Conservation (phyloP, 35 echinoderm and acorn worm genomes). For the Diadema setosum region DNA sequence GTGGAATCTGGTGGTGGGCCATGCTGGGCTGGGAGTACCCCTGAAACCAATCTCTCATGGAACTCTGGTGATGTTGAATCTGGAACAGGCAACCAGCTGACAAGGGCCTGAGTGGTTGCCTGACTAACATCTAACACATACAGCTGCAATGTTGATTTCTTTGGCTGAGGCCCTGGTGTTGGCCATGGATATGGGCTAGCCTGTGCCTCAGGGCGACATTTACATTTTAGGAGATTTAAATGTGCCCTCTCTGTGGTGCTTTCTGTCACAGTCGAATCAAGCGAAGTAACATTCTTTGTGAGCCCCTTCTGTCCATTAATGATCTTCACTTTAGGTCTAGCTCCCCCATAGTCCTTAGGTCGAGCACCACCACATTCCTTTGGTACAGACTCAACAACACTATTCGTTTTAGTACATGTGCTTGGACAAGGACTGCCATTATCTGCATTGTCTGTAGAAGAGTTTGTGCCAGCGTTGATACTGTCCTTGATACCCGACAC, state of each 20-base stretch:
- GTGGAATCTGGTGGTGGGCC: background rate
- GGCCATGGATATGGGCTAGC: background rate
- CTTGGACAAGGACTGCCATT: too few species aligned
- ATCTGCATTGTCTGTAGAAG: background rate
- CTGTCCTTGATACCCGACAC: background rate
- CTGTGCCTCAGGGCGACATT: background rate
- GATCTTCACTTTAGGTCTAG: conserved; percentile 5
- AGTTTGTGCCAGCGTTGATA: background rate
- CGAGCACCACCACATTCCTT: background rate
- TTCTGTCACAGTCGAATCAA: background rate
- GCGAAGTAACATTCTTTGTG: background rate
- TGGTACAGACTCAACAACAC: background rate
- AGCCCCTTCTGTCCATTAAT: conserved; percentile 3
- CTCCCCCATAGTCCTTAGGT: background rate
- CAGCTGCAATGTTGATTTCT: background rate
- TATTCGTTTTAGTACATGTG: background rate
- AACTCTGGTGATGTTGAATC: background rate
- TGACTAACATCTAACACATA: conserved; percentile 38
- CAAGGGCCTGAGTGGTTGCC: background rate
- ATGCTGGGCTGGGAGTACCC: background rate
- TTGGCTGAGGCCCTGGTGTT: background rate
- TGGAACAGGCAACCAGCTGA: conserved; percentile 7
- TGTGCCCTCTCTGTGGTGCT: background rate
- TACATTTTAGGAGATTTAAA: background rate
- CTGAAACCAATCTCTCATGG: background rate